Percentiles rank a stretch among this genome's conserved stretches.
These are phyloP conservation scores for Zhengitettix transpicula DNA, from an alignment of 2,888 invertebrate species.

Conservation along the genomic window DNA sequence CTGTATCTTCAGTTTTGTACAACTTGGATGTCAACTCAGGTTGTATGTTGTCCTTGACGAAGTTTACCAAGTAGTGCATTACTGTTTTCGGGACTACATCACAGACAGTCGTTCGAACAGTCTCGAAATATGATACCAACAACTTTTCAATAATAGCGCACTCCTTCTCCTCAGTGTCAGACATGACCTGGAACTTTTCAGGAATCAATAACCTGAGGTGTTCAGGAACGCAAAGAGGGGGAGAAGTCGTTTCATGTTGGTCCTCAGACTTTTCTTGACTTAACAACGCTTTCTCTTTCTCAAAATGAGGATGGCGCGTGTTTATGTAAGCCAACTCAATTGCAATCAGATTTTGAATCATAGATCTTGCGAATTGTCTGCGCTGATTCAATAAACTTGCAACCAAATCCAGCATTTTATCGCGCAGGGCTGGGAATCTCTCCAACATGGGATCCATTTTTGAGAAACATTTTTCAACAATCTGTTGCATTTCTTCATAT, in stretches of 20 bases:
- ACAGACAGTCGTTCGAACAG: constrained; percentile 43
- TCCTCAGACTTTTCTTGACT: too few relatives aligned
- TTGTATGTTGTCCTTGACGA: constrained; percentile 42
- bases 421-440: constrained; percentile 42
- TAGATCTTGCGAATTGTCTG: constrained; percentile 43
- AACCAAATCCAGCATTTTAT: constrained; percentile 43
- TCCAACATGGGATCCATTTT: constrained; percentile 39
- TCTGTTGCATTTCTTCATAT: constrained; percentile 46
- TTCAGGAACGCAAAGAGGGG: too few relatives aligned
- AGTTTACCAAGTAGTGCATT: constrained; percentile 48
- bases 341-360: too few relatives aligned
- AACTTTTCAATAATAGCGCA: constrained; percentile 40
- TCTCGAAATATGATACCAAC: constrained; percentile 42
- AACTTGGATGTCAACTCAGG: constrained; percentile 42
- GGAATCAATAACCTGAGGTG: too few relatives aligned
- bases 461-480: constrained; percentile 44
- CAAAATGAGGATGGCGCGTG: too few relatives aligned
- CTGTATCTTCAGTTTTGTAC: constrained; percentile 38
- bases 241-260: too few relatives aligned
- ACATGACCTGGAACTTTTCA: too few relatives aligned
- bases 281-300: too few relatives aligned
- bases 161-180: constrained; percentile 35
- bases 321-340: constrained; percentile 48
- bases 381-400: constrained; percentile 35
- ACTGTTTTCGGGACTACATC: constrained; percentile 47